Conservation (phyloP, 2,113 vertebrate genomes). For the Oncorhynchus kisutch region DNA sequence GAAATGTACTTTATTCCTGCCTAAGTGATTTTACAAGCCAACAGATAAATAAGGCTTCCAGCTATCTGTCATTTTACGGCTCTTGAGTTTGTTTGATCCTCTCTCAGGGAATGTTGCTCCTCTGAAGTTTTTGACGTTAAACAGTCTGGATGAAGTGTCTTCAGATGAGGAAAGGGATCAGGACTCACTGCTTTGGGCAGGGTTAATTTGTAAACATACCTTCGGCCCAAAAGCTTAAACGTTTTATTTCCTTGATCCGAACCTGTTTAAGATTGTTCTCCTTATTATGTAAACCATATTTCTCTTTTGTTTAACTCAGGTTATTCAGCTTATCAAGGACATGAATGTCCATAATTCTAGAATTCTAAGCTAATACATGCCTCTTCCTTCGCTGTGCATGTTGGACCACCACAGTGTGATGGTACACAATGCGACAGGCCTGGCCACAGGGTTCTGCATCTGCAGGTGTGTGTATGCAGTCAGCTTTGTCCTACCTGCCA, state of each 20-base stretch:
- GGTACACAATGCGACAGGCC: slow-evolving; percentile 42
- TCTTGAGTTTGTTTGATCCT: slow-evolving; percentile 1
- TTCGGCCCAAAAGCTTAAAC: background rate
- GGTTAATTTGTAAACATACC: background rate
- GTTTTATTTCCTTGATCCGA: background rate
- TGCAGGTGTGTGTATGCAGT: slow-evolving; percentile 40
- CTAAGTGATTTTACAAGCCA: too few relatives aligned
- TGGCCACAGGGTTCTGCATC: slow-evolving; percentile 40
- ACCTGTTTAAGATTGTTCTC: too few relatives aligned
- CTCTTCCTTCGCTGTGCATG: background rate
- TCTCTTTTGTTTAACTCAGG: background rate
- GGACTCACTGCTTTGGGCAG: background rate
- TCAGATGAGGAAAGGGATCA: background rate
- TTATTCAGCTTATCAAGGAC: background rate
- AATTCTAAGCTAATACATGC: background rate
- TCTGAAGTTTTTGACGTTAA: background rate
- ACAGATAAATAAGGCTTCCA: too few relatives aligned
- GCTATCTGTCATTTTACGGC: background rate
- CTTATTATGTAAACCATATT: background rate
- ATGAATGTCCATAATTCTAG: background rate
- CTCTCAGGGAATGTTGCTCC: background rate
- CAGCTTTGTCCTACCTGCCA: slow-evolving; percentile 39
- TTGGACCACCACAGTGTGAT: slow-evolving; percentile 21
- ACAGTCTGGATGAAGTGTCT: background rate
- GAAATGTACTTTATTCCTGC: too few relatives aligned